Conservation (phyloP, 2,113 vertebrate species). For the Cebidichthys violaceus region DNA sequence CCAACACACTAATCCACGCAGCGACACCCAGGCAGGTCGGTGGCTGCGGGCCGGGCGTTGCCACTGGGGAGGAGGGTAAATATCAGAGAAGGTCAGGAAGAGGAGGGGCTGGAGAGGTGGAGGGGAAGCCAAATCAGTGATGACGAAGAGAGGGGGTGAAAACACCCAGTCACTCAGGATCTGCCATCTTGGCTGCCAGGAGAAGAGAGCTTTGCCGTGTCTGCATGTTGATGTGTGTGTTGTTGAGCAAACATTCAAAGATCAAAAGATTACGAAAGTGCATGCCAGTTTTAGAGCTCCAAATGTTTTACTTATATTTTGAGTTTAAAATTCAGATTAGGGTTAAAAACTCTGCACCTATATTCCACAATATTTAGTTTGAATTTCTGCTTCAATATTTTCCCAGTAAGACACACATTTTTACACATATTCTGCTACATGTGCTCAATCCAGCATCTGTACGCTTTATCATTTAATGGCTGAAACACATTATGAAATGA, state of each 20-base stretch:
- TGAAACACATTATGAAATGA: neutral
- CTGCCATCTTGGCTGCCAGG: slow-evolving; percentile 34
- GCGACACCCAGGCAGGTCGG: slow-evolving; percentile 63
- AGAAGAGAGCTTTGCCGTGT: neutral
- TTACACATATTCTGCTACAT: neutral
- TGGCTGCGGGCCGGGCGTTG: slow-evolving; percentile 66
- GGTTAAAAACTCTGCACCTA: neutral
- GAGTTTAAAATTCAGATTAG: neutral
- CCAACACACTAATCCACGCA: slow-evolving; percentile 66
- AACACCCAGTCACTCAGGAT: slow-evolving; percentile 29
- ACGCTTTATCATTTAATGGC: neutral
- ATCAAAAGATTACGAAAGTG: slow-evolving; percentile 28
- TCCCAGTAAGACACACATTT: neutral
- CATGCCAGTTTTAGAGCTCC: neutral
- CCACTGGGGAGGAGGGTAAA: slow-evolving; percentile 84
- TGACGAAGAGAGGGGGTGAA: slow-evolving; percentile 53
- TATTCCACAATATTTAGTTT: neutral
- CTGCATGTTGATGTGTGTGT: slow-evolving; percentile 5
- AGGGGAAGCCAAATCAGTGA: slow-evolving; percentile 67
- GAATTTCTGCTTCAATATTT: neutral
- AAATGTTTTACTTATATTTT: neutral
- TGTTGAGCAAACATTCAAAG: slow-evolving; percentile 3
- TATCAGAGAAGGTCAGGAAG: slow-evolving; percentile 86
- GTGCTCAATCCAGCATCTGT: slow-evolving; percentile 7
- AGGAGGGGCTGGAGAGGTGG: slow-evolving; percentile 65